Evolutionary conservation across 2,797 vertebrate genomes (phyloP).

Genomic region (Synanceia verrucosa): DNA sequence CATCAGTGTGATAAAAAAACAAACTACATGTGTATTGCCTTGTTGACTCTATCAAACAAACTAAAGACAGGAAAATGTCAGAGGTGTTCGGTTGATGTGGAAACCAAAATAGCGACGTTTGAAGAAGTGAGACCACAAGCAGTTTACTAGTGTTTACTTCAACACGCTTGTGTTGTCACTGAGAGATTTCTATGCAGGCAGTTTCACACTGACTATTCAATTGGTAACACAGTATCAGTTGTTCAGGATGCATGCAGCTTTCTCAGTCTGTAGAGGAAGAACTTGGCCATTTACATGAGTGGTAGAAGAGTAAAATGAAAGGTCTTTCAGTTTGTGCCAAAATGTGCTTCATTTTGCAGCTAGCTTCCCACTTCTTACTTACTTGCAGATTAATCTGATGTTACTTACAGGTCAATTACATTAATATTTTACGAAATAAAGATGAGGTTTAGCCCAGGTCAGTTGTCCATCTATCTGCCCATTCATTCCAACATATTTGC

Average conservation of each 20-base stretch:
- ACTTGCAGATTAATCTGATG: background rate
- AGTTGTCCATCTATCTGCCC: background rate
- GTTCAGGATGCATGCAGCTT: background rate
- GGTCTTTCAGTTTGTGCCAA: too few species aligned
- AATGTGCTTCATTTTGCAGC: background rate
- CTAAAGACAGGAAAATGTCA: slow-evolving; percentile 21
- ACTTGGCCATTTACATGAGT: background rate
- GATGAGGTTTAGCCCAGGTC: background rate
- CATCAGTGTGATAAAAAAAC: slow-evolving; percentile 40
- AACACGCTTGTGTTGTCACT: background rate
- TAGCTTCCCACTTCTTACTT: background rate
- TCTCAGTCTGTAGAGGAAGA: slow-evolving; percentile 14
- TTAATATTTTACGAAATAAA: background rate
- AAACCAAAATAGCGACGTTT: background rate
- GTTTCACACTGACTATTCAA: slow-evolving; percentile 29
- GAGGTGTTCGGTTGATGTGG: slow-evolving; percentile 32
- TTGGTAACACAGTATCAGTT: slow-evolving; percentile 2
- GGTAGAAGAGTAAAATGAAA: background rate
- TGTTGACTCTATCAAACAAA: slow-evolving; percentile 49
- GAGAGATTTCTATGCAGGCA: background rate
- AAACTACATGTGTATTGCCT: slow-evolving; percentile 55
- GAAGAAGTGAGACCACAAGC: slow-evolving; percentile 2
- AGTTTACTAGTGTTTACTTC: background rate
- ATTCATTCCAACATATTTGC: background rate
- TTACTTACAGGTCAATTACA: background rate